Base-by-base conservation (phyloP, 2,113 vertebrate species). In the Otolemur garnettii region DNA sequence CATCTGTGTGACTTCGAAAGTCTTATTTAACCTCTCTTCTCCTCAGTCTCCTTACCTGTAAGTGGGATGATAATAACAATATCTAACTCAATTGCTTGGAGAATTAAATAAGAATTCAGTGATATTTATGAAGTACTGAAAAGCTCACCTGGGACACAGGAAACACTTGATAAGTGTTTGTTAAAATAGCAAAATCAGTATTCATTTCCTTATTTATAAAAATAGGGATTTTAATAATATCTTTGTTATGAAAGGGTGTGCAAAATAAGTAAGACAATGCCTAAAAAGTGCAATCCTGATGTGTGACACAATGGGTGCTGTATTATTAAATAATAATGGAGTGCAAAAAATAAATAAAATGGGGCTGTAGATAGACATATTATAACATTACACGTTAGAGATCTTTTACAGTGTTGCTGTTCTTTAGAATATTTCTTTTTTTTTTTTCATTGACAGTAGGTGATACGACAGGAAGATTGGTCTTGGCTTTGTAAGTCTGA, bases 41-140 rank as follows among this genome's bases (percentile, higher is more conserved):
- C n/a, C 15, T 83, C n/a, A 87, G 64, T 92, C 89, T 86, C 50
- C 71, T 89, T 14, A 72, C 66, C 38, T 84, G 13, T 50, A 85
- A 89, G 6, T 81, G 14, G 21, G 3, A 50, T 50, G 8, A 12
- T 11, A 45, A 71, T 69, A 68, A 53, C 11, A 7, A 42, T 30
- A 66, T 30, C 50, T 66, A 93, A 75, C 13, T n/a, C 26, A 60
- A 53, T 33, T 75, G 33, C 14, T 86, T 33, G 60, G 60, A 82
- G 15, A 53, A 75, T 35, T 68, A 4, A 84, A 9, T 21, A 22
- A 50, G 15, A 24, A 8, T 28, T 75, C 50, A 50, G 14, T 85
- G 71, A 60, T 68, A 57, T 42, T 62, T 79, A 69, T 22, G n/a
- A 82, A 87, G 28, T 77, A 5, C 15, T 59, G 59, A 55, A 12